Evolutionary conservation across 92 coral and sea anemone species (phyloP), one percentile per base, ranked within the genome.

Genomic region (Phymanthus crucifer): DNA sequence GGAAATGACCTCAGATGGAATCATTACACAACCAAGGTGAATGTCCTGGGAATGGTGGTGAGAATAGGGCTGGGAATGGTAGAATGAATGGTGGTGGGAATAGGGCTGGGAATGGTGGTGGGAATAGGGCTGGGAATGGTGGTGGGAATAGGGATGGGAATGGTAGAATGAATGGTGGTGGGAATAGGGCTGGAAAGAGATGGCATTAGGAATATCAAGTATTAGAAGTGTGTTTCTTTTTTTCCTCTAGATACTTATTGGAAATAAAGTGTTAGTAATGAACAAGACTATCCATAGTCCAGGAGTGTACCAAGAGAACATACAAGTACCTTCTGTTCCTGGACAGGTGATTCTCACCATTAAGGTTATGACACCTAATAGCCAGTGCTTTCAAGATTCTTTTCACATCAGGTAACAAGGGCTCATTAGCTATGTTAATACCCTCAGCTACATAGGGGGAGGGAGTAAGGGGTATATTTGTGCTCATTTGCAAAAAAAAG

Each of bases 21-120:
- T 32, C 45, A 78, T 21, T 86, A 89, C 88, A 82, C 82, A 40
- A 83, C 82, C 66, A 89, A 83, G 93, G 93, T 89, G 32, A 18
- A 3, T 7, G 56, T 9, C 45, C 34, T 68, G 40, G 13, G 16
- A 26, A 27, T 68, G n/a, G 29, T 23, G n/a, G n/a, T n/a, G n/a
- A n/a, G n/a, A n/a, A n/a, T n/a, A n/a, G n/a, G n/a, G n/a, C n/a
- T n/a, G n/a, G n/a, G n/a, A n/a, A n/a, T n/a, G n/a, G n/a, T n/a
- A n/a, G n/a, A n/a, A n/a, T n/a, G n/a, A n/a, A n/a, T n/a, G n/a
- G n/a, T n/a, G n/a, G n/a, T n/a, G n/a, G n/a, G n/a, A n/a, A n/a
- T n/a, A n/a, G n/a, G n/a, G n/a, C n/a, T n/a, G n/a, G n/a, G n/a
- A n/a, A n/a, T n/a, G n/a, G n/a, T n/a, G n/a, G n/a, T n/a, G n/a